Evolutionary conservation across 2,888 invertebrate species (phyloP).

Genomic region (Agrotis ipsilon): DNA sequence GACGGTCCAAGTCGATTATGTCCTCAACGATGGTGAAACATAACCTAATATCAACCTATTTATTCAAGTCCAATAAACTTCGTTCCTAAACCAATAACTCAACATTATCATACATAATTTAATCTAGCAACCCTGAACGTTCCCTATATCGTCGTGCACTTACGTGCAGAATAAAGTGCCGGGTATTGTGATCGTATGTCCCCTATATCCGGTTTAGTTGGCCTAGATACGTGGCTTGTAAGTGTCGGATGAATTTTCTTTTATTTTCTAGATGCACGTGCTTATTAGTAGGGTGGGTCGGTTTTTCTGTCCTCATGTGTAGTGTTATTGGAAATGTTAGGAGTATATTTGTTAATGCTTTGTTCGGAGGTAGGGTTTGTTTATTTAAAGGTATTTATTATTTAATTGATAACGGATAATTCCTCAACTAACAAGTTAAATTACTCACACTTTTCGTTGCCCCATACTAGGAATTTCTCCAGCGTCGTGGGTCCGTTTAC

Average conservation of each 20-base stretch:
- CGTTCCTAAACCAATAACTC: constrained; percentile 10
- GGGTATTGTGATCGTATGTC: constrained; percentile 36
- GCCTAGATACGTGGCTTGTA: constrained; percentile 29
- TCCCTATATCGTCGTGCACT: not conserved
- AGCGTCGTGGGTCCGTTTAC: too few relatives aligned
- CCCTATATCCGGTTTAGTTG: constrained; percentile 40
- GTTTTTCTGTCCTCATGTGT: constrained; percentile 16
- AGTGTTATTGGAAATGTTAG: not conserved
- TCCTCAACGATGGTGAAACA: too few relatives aligned
- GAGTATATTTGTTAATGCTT: not conserved
- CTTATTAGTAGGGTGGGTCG: constrained; percentile 10
- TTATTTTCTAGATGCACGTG: constrained; percentile 24
- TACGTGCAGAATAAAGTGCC: constrained; percentile 43
- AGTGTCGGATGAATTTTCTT: constrained; percentile 11
- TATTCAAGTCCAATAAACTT: not conserved
- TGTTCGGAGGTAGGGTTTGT: not conserved
- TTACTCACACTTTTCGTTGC: too few relatives aligned
- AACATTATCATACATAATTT: constrained; percentile 33
- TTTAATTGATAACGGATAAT: too few relatives aligned
- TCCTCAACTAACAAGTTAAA: too few relatives aligned
- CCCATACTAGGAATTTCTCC: too few relatives aligned
- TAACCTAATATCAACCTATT: not conserved
- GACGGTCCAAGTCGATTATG: too few relatives aligned
- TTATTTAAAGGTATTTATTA: too few relatives aligned
- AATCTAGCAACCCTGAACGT: constrained; percentile 15